A percentile compares a stretch with the other conserved stretches of the same genome.
phyloP scores from a whole-genome alignment of 2,113 vertebrate species.

The Pitta sordida region DNA sequence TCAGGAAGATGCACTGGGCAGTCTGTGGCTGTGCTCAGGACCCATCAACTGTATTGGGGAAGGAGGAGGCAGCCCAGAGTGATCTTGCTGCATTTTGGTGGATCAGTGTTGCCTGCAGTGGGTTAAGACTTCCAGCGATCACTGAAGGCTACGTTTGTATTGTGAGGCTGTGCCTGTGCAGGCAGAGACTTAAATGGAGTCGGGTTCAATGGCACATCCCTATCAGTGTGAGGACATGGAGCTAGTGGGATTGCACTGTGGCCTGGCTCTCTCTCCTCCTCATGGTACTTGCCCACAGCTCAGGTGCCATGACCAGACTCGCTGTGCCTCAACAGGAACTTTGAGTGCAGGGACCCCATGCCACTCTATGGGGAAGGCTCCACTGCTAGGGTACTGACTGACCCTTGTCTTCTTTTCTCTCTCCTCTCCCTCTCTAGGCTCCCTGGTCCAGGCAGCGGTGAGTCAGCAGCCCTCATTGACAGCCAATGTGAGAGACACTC shows the following conservation, averaged over 20 bases:
- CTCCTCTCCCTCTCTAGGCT: not conserved
- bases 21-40: not conserved
- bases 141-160: rapidly evolving
- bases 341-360: too few relatives aligned
- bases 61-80: rapidly evolving
- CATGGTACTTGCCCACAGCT: rapidly evolving
- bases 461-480: not conserved
- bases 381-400: not conserved
- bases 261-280: not conserved
- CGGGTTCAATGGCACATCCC: not conserved
- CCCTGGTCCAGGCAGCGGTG: not conserved
- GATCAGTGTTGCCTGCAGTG: not conserved
- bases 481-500: not conserved
- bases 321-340: not conserved
- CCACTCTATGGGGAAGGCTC: not conserved
- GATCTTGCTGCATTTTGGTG: not conserved
- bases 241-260: not conserved
- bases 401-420: not conserved
- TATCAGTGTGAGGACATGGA: not conserved
- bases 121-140: not conserved
- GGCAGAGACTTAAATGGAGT: not conserved
- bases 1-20: too few relatives aligned
- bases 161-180: not conserved
- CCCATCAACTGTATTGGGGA: not conserved
- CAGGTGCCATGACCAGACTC: not conserved